Evolutionary conservation across 2,113 vertebrate genomes (phyloP).

Genomic region (Cheilinus undulatus): DNA sequence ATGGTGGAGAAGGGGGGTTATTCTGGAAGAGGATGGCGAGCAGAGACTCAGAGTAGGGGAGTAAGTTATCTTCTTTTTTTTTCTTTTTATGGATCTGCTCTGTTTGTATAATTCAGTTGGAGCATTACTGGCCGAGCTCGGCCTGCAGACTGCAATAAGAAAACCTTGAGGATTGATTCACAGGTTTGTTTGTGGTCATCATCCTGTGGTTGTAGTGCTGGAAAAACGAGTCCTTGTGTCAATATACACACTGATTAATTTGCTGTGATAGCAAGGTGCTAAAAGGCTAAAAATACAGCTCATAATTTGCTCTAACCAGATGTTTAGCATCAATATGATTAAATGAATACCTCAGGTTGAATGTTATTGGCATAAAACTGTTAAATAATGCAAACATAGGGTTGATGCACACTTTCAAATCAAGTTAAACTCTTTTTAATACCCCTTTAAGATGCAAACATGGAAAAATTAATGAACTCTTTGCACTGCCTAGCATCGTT

Average conservation of each 20-base stretch:
- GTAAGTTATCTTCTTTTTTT: slow-evolving; percentile 19
- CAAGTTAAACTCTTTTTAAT: no score
- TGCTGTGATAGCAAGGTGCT: neutral
- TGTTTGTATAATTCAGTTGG: slow-evolving; percentile 34
- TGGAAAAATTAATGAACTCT: no score
- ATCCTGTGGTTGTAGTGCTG: neutral
- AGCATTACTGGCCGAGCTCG: slow-evolving; percentile 16
- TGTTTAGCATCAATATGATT: slow-evolving; percentile 23
- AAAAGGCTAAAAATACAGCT: neutral
- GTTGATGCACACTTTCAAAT: no score
- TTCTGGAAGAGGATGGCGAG: slow-evolving; percentile 25
- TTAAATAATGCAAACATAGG: no score
- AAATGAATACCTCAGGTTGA: neutral
- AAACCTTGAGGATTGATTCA: slow-evolving; percentile 8
- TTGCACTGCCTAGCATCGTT: no score
- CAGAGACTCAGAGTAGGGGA: slow-evolving; percentile 10
- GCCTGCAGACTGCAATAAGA: slow-evolving; percentile 11
- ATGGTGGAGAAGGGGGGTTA: slow-evolving; percentile 34
- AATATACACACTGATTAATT: neutral
- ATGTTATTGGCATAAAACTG: no score
- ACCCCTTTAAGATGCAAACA: no score
- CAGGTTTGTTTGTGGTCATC: slow-evolving; percentile 21
- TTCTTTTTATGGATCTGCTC: slow-evolving; percentile 41
- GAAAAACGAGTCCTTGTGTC: neutral
- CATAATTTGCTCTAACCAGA: slow-evolving; percentile 9